A percentile compares a stretch with the other conserved stretches of the same genome.
Conservation (phyloP, 2,113 vertebrate species). For the Dipodomys ordii region DNA sequence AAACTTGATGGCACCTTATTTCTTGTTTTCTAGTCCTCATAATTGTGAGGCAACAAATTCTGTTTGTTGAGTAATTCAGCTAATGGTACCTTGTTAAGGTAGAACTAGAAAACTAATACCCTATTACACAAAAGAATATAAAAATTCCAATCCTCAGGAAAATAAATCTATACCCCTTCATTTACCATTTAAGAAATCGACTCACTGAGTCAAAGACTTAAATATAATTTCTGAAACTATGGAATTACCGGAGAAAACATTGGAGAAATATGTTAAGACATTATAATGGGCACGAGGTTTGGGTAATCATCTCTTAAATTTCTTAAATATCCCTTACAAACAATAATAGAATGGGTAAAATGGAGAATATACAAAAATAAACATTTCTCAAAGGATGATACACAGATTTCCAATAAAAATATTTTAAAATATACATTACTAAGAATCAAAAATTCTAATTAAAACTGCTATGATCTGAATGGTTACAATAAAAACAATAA, state of each 20-base stretch:
- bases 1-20: neutral
- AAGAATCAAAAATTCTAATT: neutral
- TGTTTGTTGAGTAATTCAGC: neutral
- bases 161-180: neutral
- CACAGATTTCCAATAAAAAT: neutral
- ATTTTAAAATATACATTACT: neutral
- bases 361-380: neutral
- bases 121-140: neutral
- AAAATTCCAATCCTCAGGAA: neutral
- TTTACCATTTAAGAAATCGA: neutral
- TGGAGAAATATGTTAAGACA: neutral
- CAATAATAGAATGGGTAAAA: neutral
- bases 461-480: neutral
- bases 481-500: neutral
- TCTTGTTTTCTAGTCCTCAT: neutral
- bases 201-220: neutral
- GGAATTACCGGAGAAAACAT: neutral
- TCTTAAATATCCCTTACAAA: neutral
- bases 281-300: neutral
- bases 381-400: neutral
- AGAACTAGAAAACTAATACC: neutral
- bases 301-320: no score
- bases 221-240: neutral
- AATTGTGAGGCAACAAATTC: neutral
- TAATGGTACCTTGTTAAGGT: neutral